Base-by-base conservation (phyloP, 2,888 invertebrate species). In the Phyto melanocephala region DNA sequence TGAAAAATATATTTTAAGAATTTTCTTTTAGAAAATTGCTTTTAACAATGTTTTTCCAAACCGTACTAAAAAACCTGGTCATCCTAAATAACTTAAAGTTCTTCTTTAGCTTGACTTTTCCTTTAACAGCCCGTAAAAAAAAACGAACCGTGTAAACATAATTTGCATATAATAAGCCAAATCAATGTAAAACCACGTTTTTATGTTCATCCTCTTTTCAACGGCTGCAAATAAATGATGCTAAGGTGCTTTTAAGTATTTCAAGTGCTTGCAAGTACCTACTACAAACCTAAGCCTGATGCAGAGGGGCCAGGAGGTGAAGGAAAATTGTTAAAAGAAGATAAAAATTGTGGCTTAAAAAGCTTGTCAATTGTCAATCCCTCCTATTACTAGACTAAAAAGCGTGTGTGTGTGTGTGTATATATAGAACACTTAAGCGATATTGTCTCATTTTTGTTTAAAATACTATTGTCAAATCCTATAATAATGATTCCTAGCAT, bases 111-210 rank as follows among this genome's bases (percentile, higher is more conserved):
- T 50, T 58, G 1, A 8, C 58, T 15, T 56, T 52, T 35, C 37
- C 22, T 17, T 62, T 22, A 54, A 33, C 22, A 35, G 54, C 37
- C 33, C 52, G 20, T 62, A 58, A 42, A 28, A 28, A 5, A 28
- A 76, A 60, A 52, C 15, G 65, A 75, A 85, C 86, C 87, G 86
- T 86, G 86, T 84, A 86, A 85, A 85, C 84, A 87, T 89, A 90
- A 90, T 90, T 90, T 90, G 90, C 90, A 90, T 90, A 90, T 90
- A 90, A 90, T 90, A 88, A 90, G 89, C 89, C 89, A 88, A 89
- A 90, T 90, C 88, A 89, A 88, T 87, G 88, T 87, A 85, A 86
- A 86, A 86, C 89, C 90, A 90, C 90, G 90, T 90, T 88, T 88
- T 67, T 24, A 45, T 71, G 22, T 50, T 42, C 42, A 37, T 62